Evolutionary conservation across 2,888 invertebrate species (phyloP).

Genomic region (Blastobasis adustella): DNA sequence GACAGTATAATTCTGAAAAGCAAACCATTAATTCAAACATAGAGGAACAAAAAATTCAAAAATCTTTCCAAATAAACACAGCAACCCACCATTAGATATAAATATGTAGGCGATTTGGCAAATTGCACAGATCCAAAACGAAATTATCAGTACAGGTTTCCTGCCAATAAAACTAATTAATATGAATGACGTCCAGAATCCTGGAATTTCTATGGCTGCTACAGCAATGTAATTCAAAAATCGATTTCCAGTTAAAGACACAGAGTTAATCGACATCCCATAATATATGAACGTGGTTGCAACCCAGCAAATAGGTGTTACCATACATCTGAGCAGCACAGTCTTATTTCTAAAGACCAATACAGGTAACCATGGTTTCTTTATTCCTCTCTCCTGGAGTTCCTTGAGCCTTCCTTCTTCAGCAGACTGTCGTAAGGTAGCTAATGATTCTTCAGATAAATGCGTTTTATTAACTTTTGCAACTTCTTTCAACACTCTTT

Average conservation of each 20-base stretch:
- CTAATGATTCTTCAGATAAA: constrained; percentile 40
- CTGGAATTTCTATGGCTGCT: constrained; percentile 79
- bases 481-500: constrained; percentile 74
- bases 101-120: constrained; percentile 74
- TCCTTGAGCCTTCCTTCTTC: constrained; percentile 31
- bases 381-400: constrained; percentile 28
- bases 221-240: constrained; percentile 78
- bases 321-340: constrained; percentile 27
- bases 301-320: constrained; percentile 76
- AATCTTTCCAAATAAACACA: too few relatives aligned
- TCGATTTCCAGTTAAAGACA: constrained; percentile 76
- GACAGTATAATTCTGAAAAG: constrained; percentile 20
- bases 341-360: too few relatives aligned
- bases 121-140: constrained; percentile 73
- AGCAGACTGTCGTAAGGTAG: constrained; percentile 27
- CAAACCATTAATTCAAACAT: neutral
- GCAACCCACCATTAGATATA: constrained; percentile 54
- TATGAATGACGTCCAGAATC: constrained; percentile 73
- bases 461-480: constrained; percentile 73
- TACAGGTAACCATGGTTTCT: too few relatives aligned
- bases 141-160: constrained; percentile 69
- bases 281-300: constrained; percentile 79
- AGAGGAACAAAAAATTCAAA: too few relatives aligned
- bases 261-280: constrained; percentile 78
- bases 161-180: constrained; percentile 75